Percentiles rank a stretch among this genome's conserved stretches.
phyloP scores from a whole-genome alignment of 2,113 vertebrate species.

The Strigops habroptila region DNA sequence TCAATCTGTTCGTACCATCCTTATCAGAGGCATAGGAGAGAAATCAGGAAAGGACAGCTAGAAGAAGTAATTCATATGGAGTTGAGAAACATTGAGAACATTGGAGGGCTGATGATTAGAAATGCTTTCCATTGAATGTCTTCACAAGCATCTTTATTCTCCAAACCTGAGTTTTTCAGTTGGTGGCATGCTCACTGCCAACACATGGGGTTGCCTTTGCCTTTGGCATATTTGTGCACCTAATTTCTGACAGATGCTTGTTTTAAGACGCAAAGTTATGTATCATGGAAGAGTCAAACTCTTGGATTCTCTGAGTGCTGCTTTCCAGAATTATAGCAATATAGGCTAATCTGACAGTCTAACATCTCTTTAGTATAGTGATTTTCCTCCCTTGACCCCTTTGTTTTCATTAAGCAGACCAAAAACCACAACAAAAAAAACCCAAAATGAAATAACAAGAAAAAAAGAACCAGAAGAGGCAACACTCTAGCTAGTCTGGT shows the following conservation, averaged over 20 bases:
- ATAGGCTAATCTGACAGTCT: background rate
- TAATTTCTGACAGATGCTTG: background rate
- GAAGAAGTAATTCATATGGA: background rate
- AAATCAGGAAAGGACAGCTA: background rate
- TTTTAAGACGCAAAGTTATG: background rate
- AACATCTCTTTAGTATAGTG: background rate
- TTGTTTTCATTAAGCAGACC: background rate
- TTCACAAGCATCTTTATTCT: background rate
- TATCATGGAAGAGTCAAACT: background rate
- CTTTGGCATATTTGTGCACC: background rate
- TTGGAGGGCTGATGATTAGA: background rate
- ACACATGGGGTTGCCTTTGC: background rate
- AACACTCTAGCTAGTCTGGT: background rate
- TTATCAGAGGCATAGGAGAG: background rate
- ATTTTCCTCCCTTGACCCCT: background rate
- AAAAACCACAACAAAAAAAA: background rate
- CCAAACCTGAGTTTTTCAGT: background rate
- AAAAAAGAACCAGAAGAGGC: background rate
- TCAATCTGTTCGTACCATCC: background rate
- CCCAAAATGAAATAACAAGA: background rate
- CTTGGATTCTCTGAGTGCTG: background rate
- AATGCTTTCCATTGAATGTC: background rate
- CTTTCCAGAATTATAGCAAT: background rate
- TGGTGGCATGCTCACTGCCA: background rate
- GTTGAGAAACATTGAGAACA: background rate